Evolutionary conservation across 2,113 vertebrate genomes (phyloP).

Genomic region (Apeltes quadracus): DNA sequence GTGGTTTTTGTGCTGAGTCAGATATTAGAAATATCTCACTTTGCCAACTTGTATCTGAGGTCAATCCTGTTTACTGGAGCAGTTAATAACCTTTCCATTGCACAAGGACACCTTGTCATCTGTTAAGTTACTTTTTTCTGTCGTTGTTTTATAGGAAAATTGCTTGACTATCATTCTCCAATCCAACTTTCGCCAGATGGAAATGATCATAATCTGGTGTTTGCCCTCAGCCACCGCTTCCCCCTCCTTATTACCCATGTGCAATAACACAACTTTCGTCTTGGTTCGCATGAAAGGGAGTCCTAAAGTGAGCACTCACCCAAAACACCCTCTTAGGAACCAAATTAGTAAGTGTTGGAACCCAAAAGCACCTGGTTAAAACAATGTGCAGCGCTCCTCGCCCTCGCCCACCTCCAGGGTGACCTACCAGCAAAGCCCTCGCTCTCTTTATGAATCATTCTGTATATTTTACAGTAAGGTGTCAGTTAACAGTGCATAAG

Average conservation of each 20-base stretch:
- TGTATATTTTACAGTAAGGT: slow-evolving; percentile 40
- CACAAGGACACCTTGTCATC: not conserved
- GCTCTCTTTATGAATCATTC: slow-evolving; percentile 44
- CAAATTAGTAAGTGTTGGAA: slow-evolving; percentile 9
- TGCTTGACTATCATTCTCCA: not conserved
- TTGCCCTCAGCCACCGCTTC: not conserved
- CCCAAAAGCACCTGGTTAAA: slow-evolving; percentile 33
- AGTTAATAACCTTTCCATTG: too few relatives aligned
- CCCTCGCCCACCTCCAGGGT: slow-evolving; percentile 31
- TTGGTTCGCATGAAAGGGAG: not conserved
- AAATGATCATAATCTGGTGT: slow-evolving; percentile 16
- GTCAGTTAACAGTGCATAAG: slow-evolving; percentile 50
- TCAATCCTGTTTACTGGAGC: too few relatives aligned
- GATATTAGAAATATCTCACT: too few relatives aligned
- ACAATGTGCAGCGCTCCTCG: slow-evolving; percentile 30
- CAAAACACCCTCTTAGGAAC: not conserved
- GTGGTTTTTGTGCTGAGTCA: too few relatives aligned
- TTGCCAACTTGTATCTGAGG: too few relatives aligned
- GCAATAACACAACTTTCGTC: not conserved
- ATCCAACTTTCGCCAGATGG: slow-evolving; percentile 1
- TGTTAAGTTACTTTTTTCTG: not conserved
- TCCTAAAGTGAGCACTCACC: not conserved
- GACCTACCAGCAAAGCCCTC: slow-evolving; percentile 18
- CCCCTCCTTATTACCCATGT: not conserved
- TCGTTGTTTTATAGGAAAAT: not conserved